Conservation (phyloP, 1,140 invertebrate genomes). For the Drosophila tristis region DNA sequence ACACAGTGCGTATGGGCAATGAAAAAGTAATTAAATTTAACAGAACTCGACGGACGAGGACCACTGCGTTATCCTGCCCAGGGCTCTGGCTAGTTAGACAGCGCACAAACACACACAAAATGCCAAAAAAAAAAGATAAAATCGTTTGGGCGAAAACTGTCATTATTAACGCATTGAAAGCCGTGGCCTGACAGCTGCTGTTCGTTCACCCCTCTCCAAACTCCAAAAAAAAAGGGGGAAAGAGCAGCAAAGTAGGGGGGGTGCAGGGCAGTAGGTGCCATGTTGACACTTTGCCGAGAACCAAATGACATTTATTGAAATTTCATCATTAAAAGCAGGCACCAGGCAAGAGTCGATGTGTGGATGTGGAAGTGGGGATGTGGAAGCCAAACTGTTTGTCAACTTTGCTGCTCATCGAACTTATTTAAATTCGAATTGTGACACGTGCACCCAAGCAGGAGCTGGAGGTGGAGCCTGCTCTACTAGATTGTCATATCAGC, state of each 20-base stretch:
- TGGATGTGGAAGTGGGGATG: not conserved
- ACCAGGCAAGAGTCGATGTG: too few relatives aligned
- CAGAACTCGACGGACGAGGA: constrained; percentile 32
- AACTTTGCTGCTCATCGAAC: constrained; percentile 66
- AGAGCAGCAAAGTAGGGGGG: constrained; percentile 1
- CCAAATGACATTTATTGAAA: constrained; percentile 83
- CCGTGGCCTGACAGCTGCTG: constrained; percentile 64
- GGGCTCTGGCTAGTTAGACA: constrained; percentile 64
- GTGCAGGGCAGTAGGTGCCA: constrained; percentile 51
- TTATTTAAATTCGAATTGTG: constrained; percentile 73
- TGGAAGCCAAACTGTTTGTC: constrained; percentile 51
- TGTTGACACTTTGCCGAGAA: constrained; percentile 73
- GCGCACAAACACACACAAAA: constrained; percentile 1
- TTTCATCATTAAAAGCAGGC: constrained; percentile 72
- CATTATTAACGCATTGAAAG: constrained; percentile 80
- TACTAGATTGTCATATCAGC: constrained; percentile 36
- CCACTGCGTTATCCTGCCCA: constrained; percentile 19
- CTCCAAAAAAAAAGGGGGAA: constrained; percentile 1
- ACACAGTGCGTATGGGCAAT: constrained; percentile 80
- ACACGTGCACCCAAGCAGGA: constrained; percentile 45
- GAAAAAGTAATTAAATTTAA: constrained; percentile 84
- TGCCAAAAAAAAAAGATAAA: constrained; percentile 24
- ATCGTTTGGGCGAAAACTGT: constrained; percentile 62
- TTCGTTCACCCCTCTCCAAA: not conserved
- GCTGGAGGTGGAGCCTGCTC: not conserved